phyloP scores from a whole-genome alignment of 2,888 invertebrate genomes.

The Ornithoptera alexandrae region DNA sequence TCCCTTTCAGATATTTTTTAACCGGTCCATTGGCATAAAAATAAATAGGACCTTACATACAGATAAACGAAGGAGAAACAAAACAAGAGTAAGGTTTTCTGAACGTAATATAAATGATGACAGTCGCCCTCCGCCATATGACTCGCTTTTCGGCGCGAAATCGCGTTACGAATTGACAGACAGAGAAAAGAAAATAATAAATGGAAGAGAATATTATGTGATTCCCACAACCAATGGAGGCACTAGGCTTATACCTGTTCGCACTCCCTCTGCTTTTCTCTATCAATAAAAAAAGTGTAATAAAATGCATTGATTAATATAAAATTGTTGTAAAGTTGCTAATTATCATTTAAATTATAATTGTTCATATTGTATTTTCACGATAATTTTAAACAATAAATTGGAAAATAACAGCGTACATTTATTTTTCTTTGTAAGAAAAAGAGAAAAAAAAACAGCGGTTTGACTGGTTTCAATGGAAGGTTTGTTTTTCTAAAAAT shows the following conservation, averaged over 20 bases:
- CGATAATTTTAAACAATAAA: background rate
- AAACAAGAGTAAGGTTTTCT: conserved; percentile 33
- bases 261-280: conserved; percentile 87
- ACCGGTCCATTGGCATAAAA: conserved; percentile 47
- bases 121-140: conserved; percentile 84
- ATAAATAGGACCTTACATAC: conserved; percentile 7
- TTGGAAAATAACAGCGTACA: background rate
- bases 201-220: conserved; percentile 88
- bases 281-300: conserved; percentile 63
- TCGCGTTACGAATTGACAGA: conserved; percentile 48
- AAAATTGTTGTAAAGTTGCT: background rate
- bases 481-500: too few species aligned
- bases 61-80: conserved; percentile 23
- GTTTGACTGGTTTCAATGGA: too few species aligned
- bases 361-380: background rate
- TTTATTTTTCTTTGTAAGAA: background rate
- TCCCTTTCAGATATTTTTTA: conserved; percentile 52
- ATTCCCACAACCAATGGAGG: conserved; percentile 81
- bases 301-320: background rate
- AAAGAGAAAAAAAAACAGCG: background rate
- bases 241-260: conserved; percentile 84
- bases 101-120: conserved; percentile 43
- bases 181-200: conserved; percentile 80
- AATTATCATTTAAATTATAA: background rate
- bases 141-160: conserved; percentile 76